Percentiles rank a stretch among this genome's conserved stretches.
Evolutionary conservation across 2,113 vertebrate genomes (phyloP).

Genomic region (Oreochromis niloticus): DNA sequence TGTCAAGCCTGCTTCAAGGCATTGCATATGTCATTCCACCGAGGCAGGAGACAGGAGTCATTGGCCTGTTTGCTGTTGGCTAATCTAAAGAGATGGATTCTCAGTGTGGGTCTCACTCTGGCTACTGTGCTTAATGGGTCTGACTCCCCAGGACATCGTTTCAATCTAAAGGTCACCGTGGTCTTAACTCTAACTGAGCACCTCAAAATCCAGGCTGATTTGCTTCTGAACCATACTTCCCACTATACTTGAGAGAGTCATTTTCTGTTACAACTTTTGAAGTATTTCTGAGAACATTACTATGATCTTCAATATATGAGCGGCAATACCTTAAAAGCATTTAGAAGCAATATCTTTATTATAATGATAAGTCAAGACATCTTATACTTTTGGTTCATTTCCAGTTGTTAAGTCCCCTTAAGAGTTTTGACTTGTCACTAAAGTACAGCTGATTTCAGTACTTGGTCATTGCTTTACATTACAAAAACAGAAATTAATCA

Average conservation of each 20-base stretch:
- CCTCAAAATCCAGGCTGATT: constrained; percentile 30
- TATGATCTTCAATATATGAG: neutral
- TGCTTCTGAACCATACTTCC: neutral
- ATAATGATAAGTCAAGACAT: neutral
- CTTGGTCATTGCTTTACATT: neutral
- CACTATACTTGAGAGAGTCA: neutral
- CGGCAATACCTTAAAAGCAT: neutral
- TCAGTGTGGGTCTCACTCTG: neutral
- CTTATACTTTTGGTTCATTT: neutral
- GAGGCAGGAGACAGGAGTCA: neutral
- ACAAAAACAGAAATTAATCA: neutral
- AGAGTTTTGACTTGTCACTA: neutral
- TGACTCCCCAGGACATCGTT: constrained; percentile 53
- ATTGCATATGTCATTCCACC: neutral
- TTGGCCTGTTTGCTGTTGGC: constrained; percentile 35
- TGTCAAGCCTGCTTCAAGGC: constrained; percentile 13
- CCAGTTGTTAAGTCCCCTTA: neutral
- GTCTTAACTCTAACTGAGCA: constrained; percentile 17
- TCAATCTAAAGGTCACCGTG: constrained; percentile 57
- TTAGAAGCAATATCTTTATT: neutral
- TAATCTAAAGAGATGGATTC: constrained; percentile 53
- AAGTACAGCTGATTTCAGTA: neutral
- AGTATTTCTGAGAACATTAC: neutral
- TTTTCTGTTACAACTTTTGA: neutral
- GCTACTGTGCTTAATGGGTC: constrained; percentile 48